These are phyloP conservation scores for Tricholauxania praeusta DNA, from an alignment of 2,888 invertebrate genomes.

Conservation along the genomic window DNA sequence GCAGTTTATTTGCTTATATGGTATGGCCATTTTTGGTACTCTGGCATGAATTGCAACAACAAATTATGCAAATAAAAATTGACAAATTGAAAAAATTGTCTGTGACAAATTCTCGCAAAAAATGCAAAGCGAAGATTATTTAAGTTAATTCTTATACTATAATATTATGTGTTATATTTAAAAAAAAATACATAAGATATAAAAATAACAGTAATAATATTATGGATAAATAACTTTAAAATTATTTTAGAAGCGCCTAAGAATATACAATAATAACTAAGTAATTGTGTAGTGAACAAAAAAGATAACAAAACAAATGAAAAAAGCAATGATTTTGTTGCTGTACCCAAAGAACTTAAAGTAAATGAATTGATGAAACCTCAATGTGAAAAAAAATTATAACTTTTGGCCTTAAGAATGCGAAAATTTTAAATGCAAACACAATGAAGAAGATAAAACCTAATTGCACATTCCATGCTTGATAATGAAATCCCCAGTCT, in stretches of 20 bases:
- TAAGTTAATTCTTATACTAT: slow-evolving; percentile 7
- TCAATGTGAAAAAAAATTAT: slow-evolving; percentile 10
- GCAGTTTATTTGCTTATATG: slow-evolving; percentile 26
- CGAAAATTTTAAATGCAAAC: slow-evolving; percentile 16
- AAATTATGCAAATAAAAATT: slow-evolving; percentile 48
- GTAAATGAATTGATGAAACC: slow-evolving; percentile 13
- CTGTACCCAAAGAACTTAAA: slow-evolving; percentile 20
- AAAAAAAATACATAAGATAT: slow-evolving; percentile 20
- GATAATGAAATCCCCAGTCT: slow-evolving; percentile 7
- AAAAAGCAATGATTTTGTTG: slow-evolving; percentile 29
- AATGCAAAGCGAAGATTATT: slow-evolving; percentile 18
- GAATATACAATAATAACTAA: slow-evolving; percentile 25
- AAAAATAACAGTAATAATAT: slow-evolving; percentile 6
- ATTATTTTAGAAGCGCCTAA: slow-evolving; percentile 24
- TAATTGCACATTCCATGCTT: slow-evolving; percentile 56
- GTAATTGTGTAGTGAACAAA: slow-evolving; percentile 18
- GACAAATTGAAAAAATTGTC: slow-evolving; percentile 52
- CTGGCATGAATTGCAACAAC: slow-evolving; percentile 47
- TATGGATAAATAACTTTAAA: slow-evolving; percentile 24
- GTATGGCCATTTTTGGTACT: slow-evolving; percentile 43
- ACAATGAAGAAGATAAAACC: slow-evolving; percentile 39
- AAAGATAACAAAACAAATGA: background rate
- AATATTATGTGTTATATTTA: slow-evolving; percentile 33
- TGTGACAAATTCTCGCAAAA: slow-evolving; percentile 51
- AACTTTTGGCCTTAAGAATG: slow-evolving; percentile 36